Base-by-base conservation (phyloP, 2,888 invertebrate genomes). In the Aethes cnicana region DNA sequence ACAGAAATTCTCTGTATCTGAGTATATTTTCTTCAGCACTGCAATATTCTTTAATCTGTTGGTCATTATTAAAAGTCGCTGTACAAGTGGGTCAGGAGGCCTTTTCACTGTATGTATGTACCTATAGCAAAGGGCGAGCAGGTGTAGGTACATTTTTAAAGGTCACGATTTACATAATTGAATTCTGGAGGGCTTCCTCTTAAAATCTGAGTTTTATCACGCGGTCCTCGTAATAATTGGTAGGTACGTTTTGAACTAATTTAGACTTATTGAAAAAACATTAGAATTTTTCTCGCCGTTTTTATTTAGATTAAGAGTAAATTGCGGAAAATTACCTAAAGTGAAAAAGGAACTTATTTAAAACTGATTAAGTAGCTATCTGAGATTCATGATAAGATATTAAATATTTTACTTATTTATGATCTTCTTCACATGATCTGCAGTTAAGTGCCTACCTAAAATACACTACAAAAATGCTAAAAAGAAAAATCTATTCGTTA, bases 81-180 rank as follows among this genome's bases (percentile, higher is more conserved):
- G 6, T 30, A n/a, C 21, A 47, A 36, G 36, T 25, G 30, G 42
- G 33, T 14, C 30, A 25, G 23, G 6, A 42, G 25, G 36, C 28
- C 20, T 32, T 43, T 44, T 35, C n/a, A 21, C 23, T 14, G 21
- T 23, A 20, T 14, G 5, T 47, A 39, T 17, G 16, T 43, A n/a
- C n/a, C n/a, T n/a, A 28, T 28, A 49, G 35, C 8, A 23, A 32
- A 42, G 30, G 28, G 43, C 20, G 58, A 57, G 35, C 55, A 54
- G 59, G 64, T 62, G 59, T 63, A 43, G 44, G 44, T 52, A 57
- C 47, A 58, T 62, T 55, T 61, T 53, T 41, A 42, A 50, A 53
- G 55, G 57, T 57, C 57, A 44, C 44, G 62, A 72, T 72, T 68
- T 66, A 54, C 63, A 69, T 70, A 68, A 70, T 64, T 66, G 59